A percentile compares a stretch with the other conserved stretches of the same genome.
These are phyloP conservation scores for Bubo blakistoni DNA, from an alignment of 2,113 vertebrate genomes.

Conservation along the genomic window DNA sequence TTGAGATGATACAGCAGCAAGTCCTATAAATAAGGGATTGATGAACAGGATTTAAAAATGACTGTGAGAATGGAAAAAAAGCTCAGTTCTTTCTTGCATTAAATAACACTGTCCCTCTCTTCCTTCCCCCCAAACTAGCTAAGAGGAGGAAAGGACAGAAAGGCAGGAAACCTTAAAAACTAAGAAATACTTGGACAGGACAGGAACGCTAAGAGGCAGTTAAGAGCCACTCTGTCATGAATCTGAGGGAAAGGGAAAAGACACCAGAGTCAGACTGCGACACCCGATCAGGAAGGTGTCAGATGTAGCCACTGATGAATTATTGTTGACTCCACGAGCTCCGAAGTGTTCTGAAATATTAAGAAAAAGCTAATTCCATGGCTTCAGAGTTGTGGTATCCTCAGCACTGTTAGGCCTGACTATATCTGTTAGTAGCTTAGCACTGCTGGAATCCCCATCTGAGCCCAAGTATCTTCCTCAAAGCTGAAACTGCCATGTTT, in stretches of 20 bases:
- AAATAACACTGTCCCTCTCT: background rate
- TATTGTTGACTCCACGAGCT: fast-evolving
- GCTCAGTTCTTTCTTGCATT: background rate
- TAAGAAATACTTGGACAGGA: background rate
- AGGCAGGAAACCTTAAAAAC: background rate
- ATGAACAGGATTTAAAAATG: background rate
- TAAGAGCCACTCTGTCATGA: background rate
- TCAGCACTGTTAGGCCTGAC: background rate
- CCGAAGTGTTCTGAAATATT: background rate
- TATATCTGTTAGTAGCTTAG: fast-evolving
- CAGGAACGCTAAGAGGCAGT: background rate
- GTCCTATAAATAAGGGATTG: background rate
- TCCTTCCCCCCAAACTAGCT: fast-evolving
- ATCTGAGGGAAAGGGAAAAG: background rate
- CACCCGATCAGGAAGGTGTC: fast-evolving
- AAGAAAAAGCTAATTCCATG: fast-evolving
- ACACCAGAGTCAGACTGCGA: background rate
- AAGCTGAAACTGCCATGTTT: fast-evolving
- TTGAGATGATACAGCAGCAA: background rate
- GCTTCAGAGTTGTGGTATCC: background rate
- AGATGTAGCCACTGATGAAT: background rate
- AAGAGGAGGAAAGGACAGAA: background rate
- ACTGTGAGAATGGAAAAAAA: background rate
- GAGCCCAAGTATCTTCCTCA: background rate
- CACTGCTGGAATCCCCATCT: background rate